Conservation (phyloP, 2,113 vertebrate genomes). For the Henicopernis longicauda region DNA sequence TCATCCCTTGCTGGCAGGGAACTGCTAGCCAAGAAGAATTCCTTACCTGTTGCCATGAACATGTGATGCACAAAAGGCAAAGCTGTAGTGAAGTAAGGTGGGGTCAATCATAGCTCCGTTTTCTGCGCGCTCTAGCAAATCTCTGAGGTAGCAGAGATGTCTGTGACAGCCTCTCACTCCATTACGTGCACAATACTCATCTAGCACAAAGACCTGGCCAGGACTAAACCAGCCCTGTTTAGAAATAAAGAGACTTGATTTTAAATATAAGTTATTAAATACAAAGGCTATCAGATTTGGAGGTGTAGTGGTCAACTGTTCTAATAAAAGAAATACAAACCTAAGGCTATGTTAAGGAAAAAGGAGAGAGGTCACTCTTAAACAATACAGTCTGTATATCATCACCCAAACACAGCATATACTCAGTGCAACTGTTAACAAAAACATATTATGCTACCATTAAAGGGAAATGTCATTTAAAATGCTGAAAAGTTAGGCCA, state of each 20-base stretch:
- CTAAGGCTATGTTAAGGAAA: background rate
- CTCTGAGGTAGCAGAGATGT: constrained; percentile 95
- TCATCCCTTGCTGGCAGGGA: constrained; percentile 27
- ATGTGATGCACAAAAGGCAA: constrained; percentile 97
- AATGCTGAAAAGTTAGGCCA: constrained; percentile 3
- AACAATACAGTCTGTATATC: background rate
- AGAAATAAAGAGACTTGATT: constrained; percentile 72
- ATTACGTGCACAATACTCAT: constrained; percentile 97
- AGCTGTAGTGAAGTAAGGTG: constrained; percentile 98
- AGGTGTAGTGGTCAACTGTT: constrained; percentile 32
- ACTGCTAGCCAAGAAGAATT: background rate
- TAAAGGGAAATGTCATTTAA: constrained; percentile 8
- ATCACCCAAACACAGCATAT: constrained; percentile 1
- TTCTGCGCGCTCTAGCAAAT: constrained; percentile 94
- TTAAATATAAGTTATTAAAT: constrained; percentile 68
- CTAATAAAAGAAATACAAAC: constrained; percentile 13
- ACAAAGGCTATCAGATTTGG: constrained; percentile 22
- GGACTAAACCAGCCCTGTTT: constrained; percentile 98
- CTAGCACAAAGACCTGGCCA: constrained; percentile 97
- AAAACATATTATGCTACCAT: background rate
- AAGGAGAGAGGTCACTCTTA: background rate
- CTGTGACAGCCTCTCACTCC: constrained; percentile 96
- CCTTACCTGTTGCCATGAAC: constrained; percentile 97
- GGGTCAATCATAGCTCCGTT: constrained; percentile 99
- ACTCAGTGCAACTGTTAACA: background rate